Percentiles rank a stretch among this genome's conserved stretches.
phyloP scores from a whole-genome alignment of 2,113 vertebrate genomes.

The Lagenorhynchus albirostris region DNA sequence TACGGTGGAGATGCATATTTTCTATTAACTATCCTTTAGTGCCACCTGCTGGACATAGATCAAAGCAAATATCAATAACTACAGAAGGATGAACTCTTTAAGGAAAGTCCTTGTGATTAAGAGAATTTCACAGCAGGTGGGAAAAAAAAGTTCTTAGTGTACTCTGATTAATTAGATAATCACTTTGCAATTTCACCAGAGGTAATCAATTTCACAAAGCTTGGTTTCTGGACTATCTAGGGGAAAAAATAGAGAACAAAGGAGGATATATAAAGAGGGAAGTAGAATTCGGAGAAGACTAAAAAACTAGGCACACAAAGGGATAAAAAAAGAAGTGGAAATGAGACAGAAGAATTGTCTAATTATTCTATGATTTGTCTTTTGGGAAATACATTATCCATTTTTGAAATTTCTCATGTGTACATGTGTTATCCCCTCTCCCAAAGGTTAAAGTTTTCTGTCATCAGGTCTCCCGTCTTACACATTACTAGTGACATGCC shows the following conservation, averaged over 20 bases:
- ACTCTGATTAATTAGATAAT: neutral
- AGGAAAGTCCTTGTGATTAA: neutral
- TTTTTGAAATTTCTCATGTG: neutral
- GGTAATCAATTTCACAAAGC: neutral
- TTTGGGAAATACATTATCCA: neutral
- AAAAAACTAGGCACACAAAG: neutral
- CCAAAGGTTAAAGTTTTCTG: neutral
- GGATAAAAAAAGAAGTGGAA: neutral
- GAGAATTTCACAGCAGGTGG: neutral
- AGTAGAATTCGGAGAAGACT: neutral
- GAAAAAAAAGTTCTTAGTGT: neutral
- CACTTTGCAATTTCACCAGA: neutral
- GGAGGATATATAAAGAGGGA: neutral
- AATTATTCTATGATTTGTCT: neutral
- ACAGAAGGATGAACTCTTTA: neutral
- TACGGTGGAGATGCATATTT: fast-evolving
- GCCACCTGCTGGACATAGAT: slow-evolving; percentile 62
- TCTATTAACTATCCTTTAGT: slow-evolving; percentile 41
- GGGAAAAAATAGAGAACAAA: neutral
- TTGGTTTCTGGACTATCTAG: neutral
- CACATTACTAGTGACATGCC: neutral
- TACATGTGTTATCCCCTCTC: neutral
- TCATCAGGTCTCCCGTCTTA: neutral
- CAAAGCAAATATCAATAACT: neutral
- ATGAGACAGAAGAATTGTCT: neutral